Evolutionary conservation across 2,888 invertebrate genomes (phyloP).

Genomic region (Trachelus troglodyta): DNA sequence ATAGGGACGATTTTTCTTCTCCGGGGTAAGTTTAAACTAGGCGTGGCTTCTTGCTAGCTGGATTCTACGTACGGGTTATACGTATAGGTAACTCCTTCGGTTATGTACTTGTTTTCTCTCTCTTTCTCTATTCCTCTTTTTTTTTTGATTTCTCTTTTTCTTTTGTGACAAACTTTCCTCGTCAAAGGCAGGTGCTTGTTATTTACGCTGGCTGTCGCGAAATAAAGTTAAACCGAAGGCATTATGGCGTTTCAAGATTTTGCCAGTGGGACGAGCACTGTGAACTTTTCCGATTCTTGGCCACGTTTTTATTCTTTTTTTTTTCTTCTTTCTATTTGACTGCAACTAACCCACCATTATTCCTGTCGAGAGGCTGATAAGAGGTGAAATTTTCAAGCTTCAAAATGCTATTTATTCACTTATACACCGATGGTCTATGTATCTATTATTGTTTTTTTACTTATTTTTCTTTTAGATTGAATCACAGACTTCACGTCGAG

Average conservation of each 20-base stretch:
- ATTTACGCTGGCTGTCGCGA: not conserved
- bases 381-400: not conserved
- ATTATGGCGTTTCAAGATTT: not conserved
- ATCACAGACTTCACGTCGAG: not conserved
- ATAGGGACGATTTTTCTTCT: slow-evolving; percentile 42
- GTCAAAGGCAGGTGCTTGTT: not conserved
- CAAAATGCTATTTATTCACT: not conserved
- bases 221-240: not conserved
- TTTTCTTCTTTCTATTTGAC: not conserved
- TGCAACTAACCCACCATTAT: not conserved
- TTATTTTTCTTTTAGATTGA: not conserved
- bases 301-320: not conserved
- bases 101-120: not conserved
- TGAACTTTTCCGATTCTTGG: not conserved
- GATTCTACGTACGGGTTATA: not conserved
- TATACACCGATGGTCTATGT: not conserved
- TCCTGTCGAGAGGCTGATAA: not conserved
- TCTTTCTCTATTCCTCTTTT: not conserved
- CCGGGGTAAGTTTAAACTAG: slow-evolving; percentile 8
- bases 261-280: not conserved
- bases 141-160: not conserved
- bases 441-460: not conserved
- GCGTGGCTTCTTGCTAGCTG: not conserved
- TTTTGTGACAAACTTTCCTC: not conserved
- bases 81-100: not conserved